These are phyloP conservation scores for Drosophila falleni DNA, from an alignment of 2,888 invertebrate genomes.

Conservation along the genomic window DNA sequence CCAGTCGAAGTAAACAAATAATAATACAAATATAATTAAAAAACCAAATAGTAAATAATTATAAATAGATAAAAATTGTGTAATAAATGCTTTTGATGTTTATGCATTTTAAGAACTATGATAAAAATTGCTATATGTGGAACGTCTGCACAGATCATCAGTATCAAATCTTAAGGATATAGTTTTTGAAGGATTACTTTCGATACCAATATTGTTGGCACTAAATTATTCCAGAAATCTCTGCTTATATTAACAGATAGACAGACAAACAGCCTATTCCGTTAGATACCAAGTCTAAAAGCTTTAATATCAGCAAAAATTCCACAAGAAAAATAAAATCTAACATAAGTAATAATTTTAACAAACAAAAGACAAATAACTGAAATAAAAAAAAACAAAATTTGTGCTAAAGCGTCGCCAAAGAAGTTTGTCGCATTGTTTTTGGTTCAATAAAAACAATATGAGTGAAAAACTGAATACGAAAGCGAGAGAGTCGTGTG, in stretches of 20 bases:
- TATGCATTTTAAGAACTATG: too few relatives aligned
- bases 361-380: constrained; percentile 17
- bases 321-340: constrained; percentile 44
- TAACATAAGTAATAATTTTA: constrained; percentile 2
- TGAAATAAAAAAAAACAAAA: constrained; percentile 26
- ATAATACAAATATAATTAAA: too few relatives aligned
- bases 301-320: background rate
- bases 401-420: constrained; percentile 64
- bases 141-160: too few relatives aligned
- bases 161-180: too few relatives aligned
- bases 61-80: too few relatives aligned
- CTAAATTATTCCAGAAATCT: too few relatives aligned
- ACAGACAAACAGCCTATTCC: background rate
- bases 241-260: background rate
- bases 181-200: too few relatives aligned
- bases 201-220: too few relatives aligned
- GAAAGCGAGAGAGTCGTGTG: constrained; percentile 28
- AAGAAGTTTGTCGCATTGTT: constrained; percentile 74
- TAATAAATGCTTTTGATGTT: too few relatives aligned
- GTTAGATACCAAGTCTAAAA: background rate
- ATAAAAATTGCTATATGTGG: too few relatives aligned
- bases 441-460: constrained; percentile 65
- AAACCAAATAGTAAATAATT: too few relatives aligned
- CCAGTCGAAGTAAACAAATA: too few relatives aligned
- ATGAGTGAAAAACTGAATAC: constrained; percentile 44